Evolutionary conservation across 2,888 invertebrate genomes (phyloP), one percentile per base, ranked within the genome.

Genomic region (Latrodectus hesperus): DNA sequence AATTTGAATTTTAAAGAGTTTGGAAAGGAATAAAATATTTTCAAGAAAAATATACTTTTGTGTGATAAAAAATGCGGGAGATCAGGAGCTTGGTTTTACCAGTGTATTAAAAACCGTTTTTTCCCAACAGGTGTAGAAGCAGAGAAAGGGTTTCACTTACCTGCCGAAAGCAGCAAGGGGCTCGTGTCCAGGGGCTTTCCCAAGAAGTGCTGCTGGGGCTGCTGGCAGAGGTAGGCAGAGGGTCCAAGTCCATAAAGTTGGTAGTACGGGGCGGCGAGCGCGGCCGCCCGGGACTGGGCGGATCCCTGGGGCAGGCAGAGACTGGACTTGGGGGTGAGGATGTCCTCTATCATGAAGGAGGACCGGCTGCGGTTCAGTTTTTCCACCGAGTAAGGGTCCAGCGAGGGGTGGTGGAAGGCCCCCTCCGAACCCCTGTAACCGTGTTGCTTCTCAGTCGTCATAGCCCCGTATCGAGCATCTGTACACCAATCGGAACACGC

Each of bases 291-390:
- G 3, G 85, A 77, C 14, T 70, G 74, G 77, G 81, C 60, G 71
- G 67, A 64, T 22, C 82, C 82, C 10, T 83, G 72, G 52, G 86
- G 68, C 49, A 87, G 65, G 72, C 86, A 87, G 22, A 85, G 72
- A 17, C 76, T 73, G 51, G 86, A 80, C 60, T 89, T 89, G 14
- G 89, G 87, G 10, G 89, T 89, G 38, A 89, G 76, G 53, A 89
- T 89, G 38, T 89, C 89, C 60, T 89, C 89, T 22, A 89, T 89
- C 89, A 89, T 89, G 73, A 89, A 89, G 17, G 89, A 89, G 49
- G 89, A 89, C 6, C 89, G 68, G 0, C n/a, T 60, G n/a, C 77
- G 78, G 17, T 53, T 55, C 52, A 89, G 80, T 55, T 89, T 89
- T 26, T 89, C 89, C 38, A 73, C 64, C 5, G 80, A 75, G 55